phyloP scores from a whole-genome alignment of 2,888 invertebrate species.

The Parasteatoda lunata region DNA sequence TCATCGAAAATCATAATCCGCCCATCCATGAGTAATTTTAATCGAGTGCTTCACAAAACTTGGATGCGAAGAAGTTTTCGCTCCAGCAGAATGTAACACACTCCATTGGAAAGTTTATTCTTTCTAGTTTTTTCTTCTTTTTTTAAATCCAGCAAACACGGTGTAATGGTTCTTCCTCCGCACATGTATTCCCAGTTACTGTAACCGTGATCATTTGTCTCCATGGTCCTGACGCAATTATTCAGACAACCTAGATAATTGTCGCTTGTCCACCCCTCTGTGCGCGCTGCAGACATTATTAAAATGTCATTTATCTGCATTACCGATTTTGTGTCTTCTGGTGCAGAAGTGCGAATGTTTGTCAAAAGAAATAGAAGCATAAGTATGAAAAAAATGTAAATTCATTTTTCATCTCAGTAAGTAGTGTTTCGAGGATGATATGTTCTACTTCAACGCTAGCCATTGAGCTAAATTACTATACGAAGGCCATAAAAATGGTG shows the following conservation, averaged over 20 bases:
- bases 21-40: conserved; percentile 60
- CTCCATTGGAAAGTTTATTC: conserved; percentile 7
- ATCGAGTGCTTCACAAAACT: conserved; percentile 36
- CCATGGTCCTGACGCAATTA: conserved; percentile 33
- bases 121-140: neutral
- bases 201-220: conserved; percentile 54
- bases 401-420: conserved; percentile 33
- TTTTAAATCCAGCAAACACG: conserved; percentile 1
- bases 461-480: neutral
- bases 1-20: conserved; percentile 36
- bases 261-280: conserved; percentile 32
- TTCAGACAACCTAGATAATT: conserved; percentile 56
- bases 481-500: neutral
- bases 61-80: neutral
- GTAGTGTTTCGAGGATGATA: conserved; percentile 20
- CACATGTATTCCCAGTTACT: conserved; percentile 25
- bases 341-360: conserved; percentile 59
- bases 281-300: conserved; percentile 49
- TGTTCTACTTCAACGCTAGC: conserved; percentile 15
- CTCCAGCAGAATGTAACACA: conserved; percentile 6
- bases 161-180: neutral
- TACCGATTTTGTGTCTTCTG: conserved; percentile 59
- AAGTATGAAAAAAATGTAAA: neutral
- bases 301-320: conserved; percentile 65
- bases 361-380: conserved; percentile 9